Conservation (phyloP, 2,888 invertebrate species). For the Torymus auratus region DNA sequence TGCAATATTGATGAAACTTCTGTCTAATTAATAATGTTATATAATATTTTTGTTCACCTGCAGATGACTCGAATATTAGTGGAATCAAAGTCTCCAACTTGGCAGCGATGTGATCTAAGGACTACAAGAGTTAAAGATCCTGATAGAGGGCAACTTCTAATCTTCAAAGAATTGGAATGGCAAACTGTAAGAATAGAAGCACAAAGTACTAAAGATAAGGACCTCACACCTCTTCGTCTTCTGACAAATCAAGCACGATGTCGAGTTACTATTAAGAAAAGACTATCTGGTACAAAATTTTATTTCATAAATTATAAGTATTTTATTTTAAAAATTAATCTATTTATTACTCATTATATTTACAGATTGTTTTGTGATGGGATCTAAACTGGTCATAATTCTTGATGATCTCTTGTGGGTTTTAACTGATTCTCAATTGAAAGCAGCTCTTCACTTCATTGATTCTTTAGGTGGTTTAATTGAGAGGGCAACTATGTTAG, state of each 20-base stretch:
- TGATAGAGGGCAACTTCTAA: conserved; percentile 91
- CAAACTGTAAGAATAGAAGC: conserved; percentile 97
- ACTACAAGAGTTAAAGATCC: conserved; percentile 94
- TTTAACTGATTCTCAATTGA: conserved; percentile 95
- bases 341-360: conserved; percentile 57
- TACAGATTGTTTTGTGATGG: conserved; percentile 94
- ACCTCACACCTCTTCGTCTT: conserved; percentile 91
- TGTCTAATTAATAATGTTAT: conserved; percentile 22
- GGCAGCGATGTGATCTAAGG: conserved; percentile 91
- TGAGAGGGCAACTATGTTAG: conserved; percentile 87
- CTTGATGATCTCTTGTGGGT: conserved; percentile 98
- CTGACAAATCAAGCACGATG: conserved; percentile 96
- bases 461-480: conserved; percentile 90
- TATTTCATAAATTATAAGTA: neutral
- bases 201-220: conserved; percentile 86
- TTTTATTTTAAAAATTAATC: conserved; percentile 13
- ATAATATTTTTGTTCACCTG: conserved; percentile 58
- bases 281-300: conserved; percentile 83
- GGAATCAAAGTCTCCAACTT: conserved; percentile 95
- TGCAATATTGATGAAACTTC: neutral
- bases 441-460: conserved; percentile 93
- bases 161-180: conserved; percentile 99
- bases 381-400: conserved; percentile 93
- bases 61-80: conserved; percentile 95
- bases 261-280: conserved; percentile 96